phyloP scores from a whole-genome alignment of 2,797 vertebrate species.

The Trematomus bernacchii region DNA sequence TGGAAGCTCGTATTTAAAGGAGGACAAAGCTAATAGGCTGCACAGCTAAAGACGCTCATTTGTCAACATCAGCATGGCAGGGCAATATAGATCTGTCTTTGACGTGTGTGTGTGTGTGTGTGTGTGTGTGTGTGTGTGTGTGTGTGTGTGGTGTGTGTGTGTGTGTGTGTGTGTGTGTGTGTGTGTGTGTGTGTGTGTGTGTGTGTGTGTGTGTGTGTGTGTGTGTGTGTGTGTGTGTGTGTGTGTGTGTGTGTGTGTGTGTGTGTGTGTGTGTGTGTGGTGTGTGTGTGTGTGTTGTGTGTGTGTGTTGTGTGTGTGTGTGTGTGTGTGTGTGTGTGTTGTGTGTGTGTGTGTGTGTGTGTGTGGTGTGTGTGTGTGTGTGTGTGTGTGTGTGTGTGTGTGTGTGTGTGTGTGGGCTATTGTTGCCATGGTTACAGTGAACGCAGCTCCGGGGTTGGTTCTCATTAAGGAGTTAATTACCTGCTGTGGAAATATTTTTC shows the following conservation, averaged over 20 bases:
- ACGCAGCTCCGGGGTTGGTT: conserved; percentile 41
- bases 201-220: too few relatives aligned
- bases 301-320: neutral
- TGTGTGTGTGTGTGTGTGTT: conserved; percentile 21
- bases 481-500: conserved; percentile 58
- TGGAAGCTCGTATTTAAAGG: conserved; percentile 19
- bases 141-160: conserved; percentile 5
- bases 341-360: conserved; percentile 17
- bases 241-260: neutral
- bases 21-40: conserved; percentile 45
- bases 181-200: neutral
- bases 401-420: neutral
- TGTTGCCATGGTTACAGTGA: conserved; percentile 58
- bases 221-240: conserved; percentile 10
- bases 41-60: conserved; percentile 62
- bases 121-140: conserved; percentile 16
- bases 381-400: too few relatives aligned
- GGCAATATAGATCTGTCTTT: conserved; percentile 53
- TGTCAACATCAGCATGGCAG: conserved; percentile 67
- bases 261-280: neutral
- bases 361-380: conserved; percentile 1
- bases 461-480: conserved; percentile 75
- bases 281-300: too few relatives aligned
- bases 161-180: conserved; percentile 18
- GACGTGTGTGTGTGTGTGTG: too few relatives aligned